These are phyloP conservation scores for Collichthys lucidus DNA, from an alignment of 2,113 vertebrate species.

Conservation along the genomic window DNA sequence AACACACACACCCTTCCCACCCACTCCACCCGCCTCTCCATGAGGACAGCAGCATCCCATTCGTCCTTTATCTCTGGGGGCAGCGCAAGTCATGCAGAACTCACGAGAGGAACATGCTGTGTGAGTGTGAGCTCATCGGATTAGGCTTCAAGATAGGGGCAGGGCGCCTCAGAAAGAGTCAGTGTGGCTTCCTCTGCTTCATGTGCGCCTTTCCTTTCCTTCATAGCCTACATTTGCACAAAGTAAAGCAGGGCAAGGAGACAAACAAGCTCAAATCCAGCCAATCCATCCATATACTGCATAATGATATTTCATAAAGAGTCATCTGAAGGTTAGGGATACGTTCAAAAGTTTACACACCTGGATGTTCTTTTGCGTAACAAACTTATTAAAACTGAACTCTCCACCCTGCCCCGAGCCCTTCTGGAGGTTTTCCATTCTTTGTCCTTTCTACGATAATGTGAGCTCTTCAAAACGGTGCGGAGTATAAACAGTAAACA, in stretches of 20 bases:
- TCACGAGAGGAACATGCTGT: constrained; percentile 82
- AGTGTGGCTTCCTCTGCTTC: constrained; percentile 49
- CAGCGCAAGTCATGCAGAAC: constrained; percentile 85
- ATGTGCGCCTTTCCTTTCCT: constrained; percentile 33
- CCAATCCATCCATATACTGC: background rate
- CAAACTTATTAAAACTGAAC: constrained; percentile 18
- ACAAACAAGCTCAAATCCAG: constrained; percentile 14
- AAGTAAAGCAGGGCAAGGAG: constrained; percentile 27
- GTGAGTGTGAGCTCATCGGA: constrained; percentile 84
- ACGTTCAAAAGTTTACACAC: background rate
- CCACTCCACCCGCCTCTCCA: constrained; percentile 32
- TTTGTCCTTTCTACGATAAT: constrained; percentile 35
- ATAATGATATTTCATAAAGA: background rate
- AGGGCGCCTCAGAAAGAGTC: constrained; percentile 57
- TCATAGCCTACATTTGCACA: constrained; percentile 39
- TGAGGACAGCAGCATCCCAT: constrained; percentile 68
- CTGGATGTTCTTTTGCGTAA: background rate
- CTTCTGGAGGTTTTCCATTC: constrained; percentile 29
- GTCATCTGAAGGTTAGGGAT: constrained; percentile 4
- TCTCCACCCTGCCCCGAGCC: constrained; percentile 20
- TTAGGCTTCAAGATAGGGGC: constrained; percentile 75
- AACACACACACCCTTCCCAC: background rate
- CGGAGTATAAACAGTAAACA: constrained; percentile 43
- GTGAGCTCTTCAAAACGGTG: constrained; percentile 13
- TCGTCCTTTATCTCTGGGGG: constrained; percentile 78